These are phyloP conservation scores for Heterochromis multidens DNA, from an alignment of 2,113 vertebrate genomes.

Conservation along the genomic window DNA sequence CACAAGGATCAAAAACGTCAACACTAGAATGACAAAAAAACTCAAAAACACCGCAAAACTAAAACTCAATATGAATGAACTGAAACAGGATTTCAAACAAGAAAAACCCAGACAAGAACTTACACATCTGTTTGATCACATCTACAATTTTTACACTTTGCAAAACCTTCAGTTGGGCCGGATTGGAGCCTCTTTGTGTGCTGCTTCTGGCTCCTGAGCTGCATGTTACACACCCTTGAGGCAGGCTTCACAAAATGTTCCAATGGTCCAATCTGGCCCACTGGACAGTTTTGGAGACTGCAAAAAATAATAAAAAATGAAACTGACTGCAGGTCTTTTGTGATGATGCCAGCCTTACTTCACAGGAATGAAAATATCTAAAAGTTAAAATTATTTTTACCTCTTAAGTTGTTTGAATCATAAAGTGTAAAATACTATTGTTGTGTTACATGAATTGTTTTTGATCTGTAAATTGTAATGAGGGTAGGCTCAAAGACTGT, in stretches of 20 bases:
- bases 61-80: too few relatives aligned
- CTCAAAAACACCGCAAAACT: background rate
- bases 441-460: background rate
- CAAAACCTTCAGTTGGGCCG: background rate
- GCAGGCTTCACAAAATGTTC: background rate
- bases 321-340: too few relatives aligned
- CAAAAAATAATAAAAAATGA: too few relatives aligned
- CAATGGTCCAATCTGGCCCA: background rate
- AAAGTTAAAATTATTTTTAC: accelerated
- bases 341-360: too few relatives aligned
- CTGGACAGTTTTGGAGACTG: background rate
- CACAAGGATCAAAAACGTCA: background rate
- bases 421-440: background rate
- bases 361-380: background rate
- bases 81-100: too few relatives aligned
- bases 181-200: too few relatives aligned
- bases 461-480: background rate
- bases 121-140: too few relatives aligned
- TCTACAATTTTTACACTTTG: background rate
- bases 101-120: background rate
- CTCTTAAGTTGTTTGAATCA: background rate
- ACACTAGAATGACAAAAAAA: background rate
- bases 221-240: background rate
- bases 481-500: background rate
- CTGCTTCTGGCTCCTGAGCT: background rate